phyloP scores from a whole-genome alignment of 2,888 invertebrate species.

The Sinelater perroti region DNA sequence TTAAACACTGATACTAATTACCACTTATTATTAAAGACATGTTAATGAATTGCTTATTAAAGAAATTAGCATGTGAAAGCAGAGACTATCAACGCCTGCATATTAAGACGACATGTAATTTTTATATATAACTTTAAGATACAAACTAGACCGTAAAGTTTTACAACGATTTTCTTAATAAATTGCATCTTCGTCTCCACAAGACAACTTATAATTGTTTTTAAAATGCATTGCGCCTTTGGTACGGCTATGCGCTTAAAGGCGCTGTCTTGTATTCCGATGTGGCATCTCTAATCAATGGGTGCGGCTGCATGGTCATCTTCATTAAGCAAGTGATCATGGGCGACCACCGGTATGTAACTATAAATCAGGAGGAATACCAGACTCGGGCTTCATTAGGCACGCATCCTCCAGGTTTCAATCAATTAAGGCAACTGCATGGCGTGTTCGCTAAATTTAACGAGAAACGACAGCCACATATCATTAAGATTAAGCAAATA shows the following conservation, averaged over 20 bases:
- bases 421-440: constrained; percentile 21
- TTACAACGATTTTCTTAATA: too few relatives aligned
- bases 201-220: too few relatives aligned
- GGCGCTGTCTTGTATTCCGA: constrained; percentile 21
- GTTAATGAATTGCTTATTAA: constrained; percentile 7
- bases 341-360: constrained; percentile 37
- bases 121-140: too few relatives aligned
- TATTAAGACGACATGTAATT: too few relatives aligned
- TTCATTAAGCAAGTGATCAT: constrained; percentile 33
- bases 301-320: constrained; percentile 33
- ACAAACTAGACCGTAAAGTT: too few relatives aligned
- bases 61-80: constrained; percentile 5
- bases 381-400: constrained; percentile 32
- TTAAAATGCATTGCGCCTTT: too few relatives aligned
- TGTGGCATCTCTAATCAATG: constrained; percentile 28
- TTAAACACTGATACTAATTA: constrained; percentile 12
- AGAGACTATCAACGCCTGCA: too few relatives aligned
- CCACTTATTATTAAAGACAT: constrained; percentile 3
- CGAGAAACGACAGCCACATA: too few relatives aligned
- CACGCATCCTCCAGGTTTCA: constrained; percentile 26
- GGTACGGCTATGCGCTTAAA: too few relatives aligned
- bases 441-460: not conserved
- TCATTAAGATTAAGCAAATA: too few relatives aligned
- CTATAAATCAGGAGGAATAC: constrained; percentile 34
- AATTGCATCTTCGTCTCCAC: too few relatives aligned